Evolutionary conservation across 23 tunicate genomes (phyloP), one percentile per base, ranked within the genome.

Genomic region (Diplosoma virens): DNA sequence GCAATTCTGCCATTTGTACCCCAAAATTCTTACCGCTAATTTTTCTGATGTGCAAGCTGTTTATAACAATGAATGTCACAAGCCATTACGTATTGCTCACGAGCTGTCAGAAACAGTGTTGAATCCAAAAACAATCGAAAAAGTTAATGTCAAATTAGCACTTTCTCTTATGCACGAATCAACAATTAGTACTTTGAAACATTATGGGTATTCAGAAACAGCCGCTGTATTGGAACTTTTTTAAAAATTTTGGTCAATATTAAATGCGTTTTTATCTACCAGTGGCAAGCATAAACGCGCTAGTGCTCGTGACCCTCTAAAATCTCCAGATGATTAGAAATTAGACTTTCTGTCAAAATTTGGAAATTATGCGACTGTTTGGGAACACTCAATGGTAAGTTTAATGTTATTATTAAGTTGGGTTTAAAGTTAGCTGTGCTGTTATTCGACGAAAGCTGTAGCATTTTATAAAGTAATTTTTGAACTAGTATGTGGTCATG

Each of bases 191-290:
- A 36, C 70, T n/a, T n/a, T 63, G 7, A 63, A 63, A 28, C 70
- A 63, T 7, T 63, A 63, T 20, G 70, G 70, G 29, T 63, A 6
- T 63, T 25, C 9, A 3, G 35, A 26, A 4, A 63, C 35, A 6
- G 70, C 70, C 29, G 70, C 70, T 63, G 70, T 28, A 6, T 63
- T 63, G 35, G 33, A 63, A 63, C 70, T 63, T 3, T 63, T 63
- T 30, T 7, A 7, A 28, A 63, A 63, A 36, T 63, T 63, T 25
- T 63, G 70, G 70, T 25, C 34, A 28, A 28, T 63, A 26, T 63
- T 63, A 63, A 63, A 63, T 30, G 70, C 29, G 11, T 63, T 36
- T 27, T 63, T n/a, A 28, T n/a, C 37, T 25, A 63, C 33, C n/a
- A 28, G 27, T 30, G 70, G 20, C 33, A 63, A 30, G 35, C 35